Conservation (phyloP, 2,113 vertebrate species). For the Anthoscopus minutus region DNA sequence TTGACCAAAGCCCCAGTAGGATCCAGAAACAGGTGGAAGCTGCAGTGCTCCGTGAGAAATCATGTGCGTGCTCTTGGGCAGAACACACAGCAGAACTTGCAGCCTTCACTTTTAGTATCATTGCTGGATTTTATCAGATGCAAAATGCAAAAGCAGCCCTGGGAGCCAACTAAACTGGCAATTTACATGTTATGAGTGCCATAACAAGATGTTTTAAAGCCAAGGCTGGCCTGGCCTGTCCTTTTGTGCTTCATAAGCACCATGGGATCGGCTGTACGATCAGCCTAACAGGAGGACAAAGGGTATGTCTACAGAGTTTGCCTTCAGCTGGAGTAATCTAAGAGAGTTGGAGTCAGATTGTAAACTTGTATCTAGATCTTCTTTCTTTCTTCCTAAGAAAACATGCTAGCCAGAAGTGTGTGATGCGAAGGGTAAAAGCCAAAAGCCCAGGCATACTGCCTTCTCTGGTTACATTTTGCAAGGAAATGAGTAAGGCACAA, state of each 20-base stretch:
- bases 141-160: neutral
- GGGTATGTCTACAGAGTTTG: neutral
- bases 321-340: neutral
- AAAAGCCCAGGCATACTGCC: neutral
- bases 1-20: neutral
- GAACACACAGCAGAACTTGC: neutral
- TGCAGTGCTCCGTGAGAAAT: neutral
- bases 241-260: neutral
- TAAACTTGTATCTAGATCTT: neutral
- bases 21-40: neutral
- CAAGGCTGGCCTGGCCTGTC: neutral
- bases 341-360: neutral
- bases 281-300: neutral
- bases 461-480: neutral
- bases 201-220: neutral
- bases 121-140: neutral
- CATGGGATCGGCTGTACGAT: accelerated
- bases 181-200: neutral
- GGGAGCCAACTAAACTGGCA: neutral
- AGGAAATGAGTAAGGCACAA: accelerated
- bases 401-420: neutral
- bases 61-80: neutral
- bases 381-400: neutral
- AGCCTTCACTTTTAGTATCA: neutral
- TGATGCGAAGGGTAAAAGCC: accelerated